These are phyloP conservation scores for Halcyon chelicuti DNA, from an alignment of 2,797 vertebrate genomes.

Conservation along the genomic window DNA sequence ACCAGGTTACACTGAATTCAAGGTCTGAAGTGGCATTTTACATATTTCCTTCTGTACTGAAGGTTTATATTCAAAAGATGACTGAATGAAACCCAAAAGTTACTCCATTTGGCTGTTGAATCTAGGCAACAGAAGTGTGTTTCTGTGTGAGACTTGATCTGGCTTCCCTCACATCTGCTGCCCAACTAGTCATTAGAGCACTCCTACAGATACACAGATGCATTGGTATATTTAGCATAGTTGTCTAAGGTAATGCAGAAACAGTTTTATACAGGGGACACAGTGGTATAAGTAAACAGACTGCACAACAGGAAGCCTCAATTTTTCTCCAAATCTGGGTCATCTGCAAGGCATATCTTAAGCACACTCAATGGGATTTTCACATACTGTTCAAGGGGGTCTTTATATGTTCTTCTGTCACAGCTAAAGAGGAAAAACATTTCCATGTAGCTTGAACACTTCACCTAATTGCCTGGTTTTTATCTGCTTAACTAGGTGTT, in stretches of 20 bases:
- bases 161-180: neutral
- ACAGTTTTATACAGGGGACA: neutral
- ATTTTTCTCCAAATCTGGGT: neutral
- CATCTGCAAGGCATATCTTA: neutral
- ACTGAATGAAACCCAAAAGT: neutral
- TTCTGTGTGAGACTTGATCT: neutral
- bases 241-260: neutral
- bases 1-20: neutral
- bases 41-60: neutral
- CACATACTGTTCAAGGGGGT: neutral
- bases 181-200: neutral
- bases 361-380: neutral
- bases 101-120: neutral
- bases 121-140: neutral
- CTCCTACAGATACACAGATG: neutral
- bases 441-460: neutral
- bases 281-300: neutral
- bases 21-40: neutral
- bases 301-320: neutral
- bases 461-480: neutral
- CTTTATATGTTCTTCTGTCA: neutral
- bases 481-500: slow-evolving; percentile 17
- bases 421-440: neutral
- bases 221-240: neutral
- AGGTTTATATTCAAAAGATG: neutral